Base-by-base conservation (phyloP, 2,888 invertebrate species). In the Mimumesa dahlbomi region DNA sequence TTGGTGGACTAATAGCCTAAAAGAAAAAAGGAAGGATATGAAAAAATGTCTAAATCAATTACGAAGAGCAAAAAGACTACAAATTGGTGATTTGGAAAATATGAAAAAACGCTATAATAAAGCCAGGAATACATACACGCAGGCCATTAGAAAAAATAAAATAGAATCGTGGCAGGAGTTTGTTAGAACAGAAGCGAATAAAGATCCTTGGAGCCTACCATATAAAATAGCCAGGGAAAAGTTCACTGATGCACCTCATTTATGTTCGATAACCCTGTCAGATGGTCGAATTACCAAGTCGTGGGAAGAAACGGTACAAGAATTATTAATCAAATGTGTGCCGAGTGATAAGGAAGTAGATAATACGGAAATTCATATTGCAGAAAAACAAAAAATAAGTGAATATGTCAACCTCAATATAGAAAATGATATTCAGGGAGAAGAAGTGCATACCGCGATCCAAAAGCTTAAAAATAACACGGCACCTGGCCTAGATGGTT, bases 211-310 rank as follows among this genome's bases (percentile, higher is more conserved):
- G 42, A 22, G 53, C 0, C 11, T 53, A 14, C 1, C 42, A 0
- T 16, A 53, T 7, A 53, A 53, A 31, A 53, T 53, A 22, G 25
- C n/a, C 1, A 18, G 42, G 42, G 36, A 31, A 2, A 54, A 54
- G 19, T n/a, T 54, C 2, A 25, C n/a, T 0, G 43, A 31, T 3
- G 0, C 14, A 1, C 2, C 7, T 2, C 6, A 2, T 4, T 9
- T 54, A 1, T 18, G 43, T 1, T 11, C 29, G 2, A 0, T 54
- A 0, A 43, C 9, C 0, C 11, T 54, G 1, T 6, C 29, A 0
- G 6, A 9, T 5, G 54, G 54, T 2, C 7, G 19, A 9, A 31
- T 19, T 0, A 43, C 54, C 0, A 19, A 3, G 1, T 13, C 25
- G 5, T 54, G 43, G 31, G 1, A 16, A 7, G 13, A 54, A 42